Base-by-base conservation (phyloP, 1,140 invertebrate species). In the Hylaeus volcanicus region DNA sequence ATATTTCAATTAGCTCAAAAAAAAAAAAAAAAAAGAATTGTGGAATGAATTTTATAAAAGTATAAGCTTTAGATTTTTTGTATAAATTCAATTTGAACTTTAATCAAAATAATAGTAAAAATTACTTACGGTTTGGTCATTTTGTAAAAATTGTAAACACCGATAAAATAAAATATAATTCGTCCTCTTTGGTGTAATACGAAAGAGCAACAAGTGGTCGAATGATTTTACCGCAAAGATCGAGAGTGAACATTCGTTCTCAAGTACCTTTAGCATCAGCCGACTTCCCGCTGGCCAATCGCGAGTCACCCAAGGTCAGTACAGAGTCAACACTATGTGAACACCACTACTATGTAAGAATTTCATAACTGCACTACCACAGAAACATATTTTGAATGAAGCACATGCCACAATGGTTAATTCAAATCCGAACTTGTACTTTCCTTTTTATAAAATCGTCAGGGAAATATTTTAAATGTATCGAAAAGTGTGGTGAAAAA, bases 101-200 rank as follows among this genome's bases (percentile, higher is more conserved):
- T 53, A 4, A 37, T 41, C 0, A 6, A 68, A n/a, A 66, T 68
- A 48, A 80, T 51, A 11, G 41, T 48, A 26, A 61, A 64, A 39
- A 71, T 77, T 81, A 91, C 91, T 92, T 51, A 92, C 91, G 85
- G 88, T 78, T 90, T 79, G 37, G 82, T 85, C 91, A 92, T 92
- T 9, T 72, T 86, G 37, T 26, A 51, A 4, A 12, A 73, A 26
- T 53, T 1, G 9, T 37, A 14, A 69, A 79, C 66, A 51, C 3
- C 3, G 55, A n/a, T 26, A 55, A 56, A 79, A 12, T 64, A 2
- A 3, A 58, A 75, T 58, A 4, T 61, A 39, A 61, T 41, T 58
- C 26, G 0, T 68, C n/a, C 1, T n/a, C 14, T 39, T 81, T 45
- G 2, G 11, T 5, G 15, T 58, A 53, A 15, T 53, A 51, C 60